Base-by-base conservation (phyloP, 2,113 vertebrate genomes). In the Chroicocephalus ridibundus region DNA sequence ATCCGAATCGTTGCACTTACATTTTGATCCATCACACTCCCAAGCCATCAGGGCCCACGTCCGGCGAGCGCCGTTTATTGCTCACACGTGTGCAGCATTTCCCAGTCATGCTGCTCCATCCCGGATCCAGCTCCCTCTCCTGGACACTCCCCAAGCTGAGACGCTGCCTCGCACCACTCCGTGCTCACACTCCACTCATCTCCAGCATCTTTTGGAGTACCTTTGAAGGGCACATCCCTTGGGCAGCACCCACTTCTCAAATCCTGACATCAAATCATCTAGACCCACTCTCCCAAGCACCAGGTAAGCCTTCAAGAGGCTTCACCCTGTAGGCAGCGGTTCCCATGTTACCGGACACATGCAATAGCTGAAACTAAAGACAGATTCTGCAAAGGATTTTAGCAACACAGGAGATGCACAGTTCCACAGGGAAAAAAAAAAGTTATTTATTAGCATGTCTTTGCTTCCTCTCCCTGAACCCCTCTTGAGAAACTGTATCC, bases 71-170 rank as follows among this genome's bases (percentile, higher is more conserved):
- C 10, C 0, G 8, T 11, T 38, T 5, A 20, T 15, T 19, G 76
- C 76, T 74, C 71, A 8, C 65, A 44, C 3, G 1, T 14, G 9
- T 5, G 49, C 84, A 7, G 76, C 26, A 0, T 31, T 66, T 47
- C 86, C 74, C 11, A 44, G 69, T 17, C 2, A 2, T 36, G 54
- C 32, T 42, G 78, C 69, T 88, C 69, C 13, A 1, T 21, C 75
- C 95, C 1, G 2, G 68, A 84, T 34, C 77, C 93, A 44, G 95
- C 93, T 96, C 93, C 93, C 91, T 90, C 95, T 93, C 93, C 93
- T 90, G 91, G 95, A 91, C 72, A 15, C 72, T 89, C 17, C 81
- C 72, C 88, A n/a, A 4, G 51, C 84, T 36, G 25, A 83, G 57
- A 19, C 2, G 1, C n/a, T 11, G 22, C 3, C 58, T 61, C 5